Evolutionary conservation across 1,140 invertebrate species (phyloP).

Genomic region (Caerostris darwini): DNA sequence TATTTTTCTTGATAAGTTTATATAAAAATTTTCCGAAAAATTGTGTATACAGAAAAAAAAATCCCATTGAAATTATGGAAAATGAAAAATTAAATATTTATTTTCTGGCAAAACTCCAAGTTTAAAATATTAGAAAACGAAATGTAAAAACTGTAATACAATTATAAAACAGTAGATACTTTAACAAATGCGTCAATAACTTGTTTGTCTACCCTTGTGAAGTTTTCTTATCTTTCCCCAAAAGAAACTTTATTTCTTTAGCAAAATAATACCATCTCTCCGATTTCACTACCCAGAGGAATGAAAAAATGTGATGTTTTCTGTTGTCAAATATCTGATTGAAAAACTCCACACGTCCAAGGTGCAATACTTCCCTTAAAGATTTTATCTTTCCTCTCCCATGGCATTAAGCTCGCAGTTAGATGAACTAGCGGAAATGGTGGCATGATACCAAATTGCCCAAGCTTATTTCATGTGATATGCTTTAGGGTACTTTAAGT

Average conservation of each 20-base stretch:
- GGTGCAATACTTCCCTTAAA: constrained; percentile 57
- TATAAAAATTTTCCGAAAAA: too few species aligned
- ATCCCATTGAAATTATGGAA: too few species aligned
- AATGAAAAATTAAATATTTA: too few species aligned
- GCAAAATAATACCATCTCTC: constrained; percentile 58
- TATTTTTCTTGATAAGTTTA: too few species aligned
- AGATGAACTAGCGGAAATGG: constrained; percentile 47
- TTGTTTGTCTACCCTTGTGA: constrained; percentile 12
- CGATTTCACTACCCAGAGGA: constrained; percentile 58
- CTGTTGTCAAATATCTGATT: constrained; percentile 73
- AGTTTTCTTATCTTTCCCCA: background rate
- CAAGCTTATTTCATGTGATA: constrained; percentile 31
- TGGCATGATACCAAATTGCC: constrained; percentile 55
- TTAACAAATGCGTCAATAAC: background rate
- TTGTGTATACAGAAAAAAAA: too few species aligned
- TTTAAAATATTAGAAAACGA: too few species aligned
- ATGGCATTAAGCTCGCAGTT: constrained; percentile 59
- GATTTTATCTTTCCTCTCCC: constrained; percentile 41
- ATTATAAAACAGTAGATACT: background rate
- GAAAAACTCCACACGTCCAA: constrained; percentile 69
- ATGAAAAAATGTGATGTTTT: constrained; percentile 72
- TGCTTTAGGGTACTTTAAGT: background rate
- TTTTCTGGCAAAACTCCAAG: too few species aligned
- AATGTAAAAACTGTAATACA: too few species aligned
- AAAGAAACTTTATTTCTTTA: constrained; percentile 43